Evolutionary conservation across 2,113 vertebrate genomes (phyloP), one percentile per base, ranked within the genome.

Genomic region (Morone saxatilis): DNA sequence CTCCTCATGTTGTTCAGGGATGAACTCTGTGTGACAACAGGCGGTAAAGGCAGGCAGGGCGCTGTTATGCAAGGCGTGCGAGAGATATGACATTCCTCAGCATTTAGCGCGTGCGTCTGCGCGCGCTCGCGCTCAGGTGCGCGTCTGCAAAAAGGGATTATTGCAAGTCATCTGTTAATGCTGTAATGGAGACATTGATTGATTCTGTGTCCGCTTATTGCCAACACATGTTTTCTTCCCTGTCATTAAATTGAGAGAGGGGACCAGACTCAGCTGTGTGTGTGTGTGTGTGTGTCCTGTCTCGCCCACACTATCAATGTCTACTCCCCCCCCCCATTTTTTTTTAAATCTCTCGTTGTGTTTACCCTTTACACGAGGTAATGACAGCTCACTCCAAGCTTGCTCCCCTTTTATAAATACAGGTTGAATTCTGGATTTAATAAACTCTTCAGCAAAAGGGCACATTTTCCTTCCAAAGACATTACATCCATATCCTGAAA

Each of bases 61-160:
- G 67, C 22, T 19, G 59, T 59, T 40, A 1, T 14, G 31, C 31
- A 5, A 54, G 79, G 13, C 45, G 5, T 14, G 60, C 7, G 12
- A 9, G 71, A 69, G 77, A 72, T 31, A 11, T 56, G 75, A 67
- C 63, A 92, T 92, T 92, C 89, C 84, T 84, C 63, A 86, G 87
- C 82, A 78, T 85, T 45, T 12, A n/a, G 61, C 19, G 70, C 69
- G 72, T 61, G 81, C 56, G 31, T 73, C 7, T 10, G 73, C 12
- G 72, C 68, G 14, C 19, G 62, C 50, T 20, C n/a, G 51, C 45
- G 14, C 13, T 43, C 43, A 53, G 7, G 47, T 19, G 76, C 36
- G 78, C 61, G 61, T 82, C 68, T 31, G 51, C 43, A 3, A 65
- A 3, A 65, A 31, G 62, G 50, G 59, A 74, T 84, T 62, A 56